Evolutionary conservation across 2,888 invertebrate genomes (phyloP).

Genomic region (Xylocampa areola): DNA sequence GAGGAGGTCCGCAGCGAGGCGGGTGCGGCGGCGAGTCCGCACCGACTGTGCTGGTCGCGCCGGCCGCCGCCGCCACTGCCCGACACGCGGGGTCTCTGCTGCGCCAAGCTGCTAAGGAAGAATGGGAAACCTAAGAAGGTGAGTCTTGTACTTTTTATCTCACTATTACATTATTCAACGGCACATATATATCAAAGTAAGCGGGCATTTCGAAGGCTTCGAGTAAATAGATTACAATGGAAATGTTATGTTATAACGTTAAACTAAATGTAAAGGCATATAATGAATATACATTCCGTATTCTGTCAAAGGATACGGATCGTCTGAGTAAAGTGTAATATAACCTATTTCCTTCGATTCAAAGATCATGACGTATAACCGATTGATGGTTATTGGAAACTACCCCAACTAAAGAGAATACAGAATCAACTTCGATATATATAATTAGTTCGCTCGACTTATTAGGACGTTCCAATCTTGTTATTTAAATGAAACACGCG

Average conservation of each 20-base stretch:
- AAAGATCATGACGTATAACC: conserved; percentile 3
- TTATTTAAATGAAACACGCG: conserved; percentile 67
- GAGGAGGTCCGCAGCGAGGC: conserved; percentile 83
- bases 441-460: conserved; percentile 57
- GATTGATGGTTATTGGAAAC: conserved; percentile 20
- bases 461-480: conserved; percentile 65
- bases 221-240: conserved; percentile 9
- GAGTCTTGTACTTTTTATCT: conserved; percentile 59
- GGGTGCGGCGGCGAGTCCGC: conserved; percentile 75
- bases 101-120: conserved; percentile 94
- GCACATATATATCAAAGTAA: conserved; percentile 7
- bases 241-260: conserved; percentile 4
- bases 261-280: too few relatives aligned
- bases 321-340: too few relatives aligned
- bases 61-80: conserved; percentile 87
- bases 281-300: too few relatives aligned
- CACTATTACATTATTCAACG: conserved; percentile 18
- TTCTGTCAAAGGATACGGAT: too few relatives aligned
- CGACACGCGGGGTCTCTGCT: conserved; percentile 95
- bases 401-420: conserved; percentile 33
- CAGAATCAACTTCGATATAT: conserved; percentile 48
- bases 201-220: conserved; percentile 15
- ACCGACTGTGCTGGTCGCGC: conserved; percentile 82
- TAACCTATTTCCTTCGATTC: too few relatives aligned
- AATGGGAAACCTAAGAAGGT: conserved; percentile 96